phyloP scores from a whole-genome alignment of 2,113 vertebrate species.

The Rhabdornis inornatus region DNA sequence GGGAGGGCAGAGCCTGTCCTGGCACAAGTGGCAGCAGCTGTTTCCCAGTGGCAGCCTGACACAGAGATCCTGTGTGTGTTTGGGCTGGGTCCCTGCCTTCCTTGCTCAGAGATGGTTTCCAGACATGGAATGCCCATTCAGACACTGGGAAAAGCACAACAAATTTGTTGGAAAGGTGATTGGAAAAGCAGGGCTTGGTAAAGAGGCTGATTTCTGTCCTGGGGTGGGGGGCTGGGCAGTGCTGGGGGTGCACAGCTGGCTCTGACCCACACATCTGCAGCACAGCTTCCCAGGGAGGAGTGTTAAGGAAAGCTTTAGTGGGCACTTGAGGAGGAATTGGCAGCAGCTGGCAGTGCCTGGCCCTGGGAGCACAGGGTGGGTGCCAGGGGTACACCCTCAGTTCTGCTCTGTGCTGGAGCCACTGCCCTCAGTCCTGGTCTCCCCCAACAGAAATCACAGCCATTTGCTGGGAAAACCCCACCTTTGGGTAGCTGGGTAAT shows the following conservation, averaged over 20 bases:
- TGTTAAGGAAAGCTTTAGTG: fast-evolving
- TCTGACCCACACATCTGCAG: not conserved
- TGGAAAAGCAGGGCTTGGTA: not conserved
- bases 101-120: not conserved
- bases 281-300: not conserved
- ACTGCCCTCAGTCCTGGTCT: not conserved
- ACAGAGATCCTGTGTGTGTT: fast-evolving
- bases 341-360: not conserved
- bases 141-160: not conserved
- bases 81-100: fast-evolving
- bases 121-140: not conserved
- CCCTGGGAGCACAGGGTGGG: not conserved
- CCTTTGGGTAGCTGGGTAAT: not conserved
- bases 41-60: not conserved
- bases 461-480: not conserved
- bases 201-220: not conserved
- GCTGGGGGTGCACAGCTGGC: not conserved
- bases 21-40: not conserved
- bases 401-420: not conserved
- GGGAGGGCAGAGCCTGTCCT: not conserved
- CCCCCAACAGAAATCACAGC: not conserved
- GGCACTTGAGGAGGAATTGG: not conserved
- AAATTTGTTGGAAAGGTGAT: not conserved
- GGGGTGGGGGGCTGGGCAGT: fast-evolving
- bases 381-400: not conserved